Evolutionary conservation across 2,797 vertebrate genomes (phyloP), one percentile per base, ranked within the genome.

Genomic region (Danio aesculapii): DNA sequence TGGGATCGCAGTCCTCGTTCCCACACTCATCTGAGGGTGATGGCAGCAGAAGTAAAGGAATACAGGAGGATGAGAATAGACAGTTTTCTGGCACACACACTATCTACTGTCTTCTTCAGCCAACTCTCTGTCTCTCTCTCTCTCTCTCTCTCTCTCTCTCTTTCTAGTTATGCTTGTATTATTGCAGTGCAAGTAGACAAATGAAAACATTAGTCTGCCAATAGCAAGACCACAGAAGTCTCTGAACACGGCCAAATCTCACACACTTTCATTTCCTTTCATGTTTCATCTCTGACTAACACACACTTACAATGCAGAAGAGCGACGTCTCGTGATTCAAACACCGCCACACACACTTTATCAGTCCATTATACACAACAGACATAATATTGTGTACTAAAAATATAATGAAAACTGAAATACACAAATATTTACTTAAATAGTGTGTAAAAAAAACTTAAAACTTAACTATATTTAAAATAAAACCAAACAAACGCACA

Each of bases 61-160:
- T 55, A 78, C 82, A 87, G 50, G 81, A 87, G 84, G 77, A 85
- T 86, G 88, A 88, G 88, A 87, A 84, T 77, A 88, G 91, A 92
- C 88, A 91, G 90, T 82, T 90, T 85, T 88, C 86, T 92, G 88
- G 90, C 91, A 92, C 90, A 81, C 52, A 77, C 87, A 92, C 30
- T 88, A 90, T 92, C 91, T 91, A 73, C 83, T 77, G 85, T 90
- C 88, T 89, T 90, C 89, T 90, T 75, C 88, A 87, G 88, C 88
- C 88, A 87, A 73, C 50, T 89, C 77, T 71, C 82, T 75, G 30
- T 83, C 53, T 46, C 61, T 16, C 21, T 77, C 50, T 46, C 30
- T 3, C 30, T 30, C n/a, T 71, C 49, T 82, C n/a, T n/a, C n/a
- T n/a, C 66, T 72, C 62, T 53, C 50, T 46, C 30, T 3, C 30